Base-by-base conservation (phyloP, 2,797 vertebrate genomes). In the Hylomyscus alleni region DNA sequence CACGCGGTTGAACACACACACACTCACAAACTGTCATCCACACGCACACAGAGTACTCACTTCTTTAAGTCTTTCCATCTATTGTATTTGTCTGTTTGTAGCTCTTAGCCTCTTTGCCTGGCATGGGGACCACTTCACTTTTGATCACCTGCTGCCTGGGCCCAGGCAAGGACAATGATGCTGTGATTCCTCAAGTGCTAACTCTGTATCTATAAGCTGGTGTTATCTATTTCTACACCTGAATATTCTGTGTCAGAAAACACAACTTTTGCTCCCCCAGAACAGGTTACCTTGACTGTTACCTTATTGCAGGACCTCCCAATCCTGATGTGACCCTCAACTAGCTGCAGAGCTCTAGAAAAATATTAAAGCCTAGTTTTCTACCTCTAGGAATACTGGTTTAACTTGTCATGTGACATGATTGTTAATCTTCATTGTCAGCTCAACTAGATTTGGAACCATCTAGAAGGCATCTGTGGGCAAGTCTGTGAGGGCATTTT, bases 241-340 rank as follows among this genome's bases (percentile, higher is more conserved):
- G 50, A 90, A 77, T 84, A 90, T 80, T 40, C 22, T 58, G 20
- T 80, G 80, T 13, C 44, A 81, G 26, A 72, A 83, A 77, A 54
- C 52, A 94, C 31, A 88, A 17, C 24, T 50, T 86, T 44, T 40
- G n/a, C 1, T 89, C 29, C 29, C 80, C n/a, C 85, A 56, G 56
- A 54, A 44, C 44, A 44, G 65, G 93, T 94, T 94, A 65, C 17
- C 73, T 94, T 93, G 50, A 72, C 72, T 67, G 24, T 56, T 83
- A 31, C 15, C 26, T 80, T 78, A 44, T 13, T 11, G 7, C 40
- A 34, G 58, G 56, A n/a, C 14, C 29, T 86, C 19, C 69, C 1
- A 37, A 86, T 93, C 31, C 67, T 77, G 67, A 34, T 14, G 31
- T 54, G 58, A 65, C 12, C 47, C 19, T n/a, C 44, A 89, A 24